Evolutionary conservation across 64 coral and sea anemone genomes (phyloP).

Genomic region (Catalaphyllia jardinei): DNA sequence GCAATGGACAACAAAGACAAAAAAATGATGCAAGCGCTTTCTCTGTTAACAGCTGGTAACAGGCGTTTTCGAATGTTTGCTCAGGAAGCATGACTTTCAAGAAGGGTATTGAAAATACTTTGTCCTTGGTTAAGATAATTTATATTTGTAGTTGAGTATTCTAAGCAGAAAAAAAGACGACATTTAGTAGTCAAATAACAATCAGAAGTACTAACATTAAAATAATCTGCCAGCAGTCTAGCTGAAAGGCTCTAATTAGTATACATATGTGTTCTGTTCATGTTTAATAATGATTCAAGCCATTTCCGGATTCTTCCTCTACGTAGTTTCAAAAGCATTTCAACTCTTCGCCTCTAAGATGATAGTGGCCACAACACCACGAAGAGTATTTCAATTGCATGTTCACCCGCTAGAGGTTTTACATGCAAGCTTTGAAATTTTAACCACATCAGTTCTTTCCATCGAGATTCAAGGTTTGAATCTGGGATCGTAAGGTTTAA

Average conservation of each 20-base stretch:
- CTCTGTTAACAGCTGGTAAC: not conserved
- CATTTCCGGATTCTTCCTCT: not conserved
- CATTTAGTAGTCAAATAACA: not conserved
- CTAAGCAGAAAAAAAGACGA: not conserved
- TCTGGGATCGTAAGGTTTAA: too few species aligned
- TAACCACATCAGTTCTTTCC: too few species aligned
- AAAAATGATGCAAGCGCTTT: slow-evolving; percentile 50
- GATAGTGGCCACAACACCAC: too few species aligned
- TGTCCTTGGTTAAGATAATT: not conserved
- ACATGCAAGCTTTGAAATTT: too few species aligned
- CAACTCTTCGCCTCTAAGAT: too few species aligned
- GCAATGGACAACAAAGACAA: slow-evolving; percentile 64
- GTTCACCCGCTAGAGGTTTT: too few species aligned
- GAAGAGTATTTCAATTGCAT: too few species aligned
- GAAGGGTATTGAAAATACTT: not conserved
- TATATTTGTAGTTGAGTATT: not conserved
- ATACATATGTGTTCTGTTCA: not conserved
- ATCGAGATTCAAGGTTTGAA: too few species aligned
- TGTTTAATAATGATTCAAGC: not conserved
- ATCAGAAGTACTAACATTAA: not conserved
- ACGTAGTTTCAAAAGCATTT: too few species aligned
- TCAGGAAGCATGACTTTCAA: not conserved
- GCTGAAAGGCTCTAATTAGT: not conserved
- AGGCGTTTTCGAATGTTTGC: not conserved
- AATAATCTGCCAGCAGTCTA: not conserved